These are phyloP conservation scores for Phaethon lepturus DNA, from an alignment of 2,113 vertebrate species.

Conservation along the genomic window DNA sequence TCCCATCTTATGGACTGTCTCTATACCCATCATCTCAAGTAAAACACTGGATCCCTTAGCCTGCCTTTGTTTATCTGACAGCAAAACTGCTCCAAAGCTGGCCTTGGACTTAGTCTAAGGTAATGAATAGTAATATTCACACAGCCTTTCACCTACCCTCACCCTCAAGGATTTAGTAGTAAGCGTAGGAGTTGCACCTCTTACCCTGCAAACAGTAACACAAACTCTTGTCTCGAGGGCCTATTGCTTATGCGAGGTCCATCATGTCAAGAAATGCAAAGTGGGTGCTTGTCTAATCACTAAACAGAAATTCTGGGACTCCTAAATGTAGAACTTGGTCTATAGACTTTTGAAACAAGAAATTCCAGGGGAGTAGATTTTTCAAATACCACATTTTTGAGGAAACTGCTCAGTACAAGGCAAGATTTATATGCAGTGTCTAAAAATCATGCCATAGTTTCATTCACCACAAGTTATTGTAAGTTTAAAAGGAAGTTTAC, in stretches of 20 bases:
- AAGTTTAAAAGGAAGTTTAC: background rate
- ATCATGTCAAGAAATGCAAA: background rate
- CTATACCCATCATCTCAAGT: background rate
- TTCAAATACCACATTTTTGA: background rate
- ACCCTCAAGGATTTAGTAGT: background rate
- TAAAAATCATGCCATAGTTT: background rate
- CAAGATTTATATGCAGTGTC: no score
- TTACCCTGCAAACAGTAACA: background rate
- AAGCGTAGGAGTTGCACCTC: background rate
- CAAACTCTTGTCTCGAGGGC: background rate
- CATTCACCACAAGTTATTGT: background rate
- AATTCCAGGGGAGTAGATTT: background rate
- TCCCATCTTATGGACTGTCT: background rate
- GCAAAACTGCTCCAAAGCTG: background rate
- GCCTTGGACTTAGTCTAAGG: background rate
- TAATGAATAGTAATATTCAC: background rate
- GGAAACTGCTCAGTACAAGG: background rate
- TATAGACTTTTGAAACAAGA: background rate
- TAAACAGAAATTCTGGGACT: background rate
- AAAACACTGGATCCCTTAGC: background rate
- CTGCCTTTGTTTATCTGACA: background rate
- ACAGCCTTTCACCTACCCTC: background rate
- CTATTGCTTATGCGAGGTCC: background rate
- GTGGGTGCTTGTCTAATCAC: background rate
- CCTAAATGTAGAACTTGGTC: background rate